phyloP scores from a whole-genome alignment of 1,140 invertebrate genomes.

The Bradynema listronoti region DNA sequence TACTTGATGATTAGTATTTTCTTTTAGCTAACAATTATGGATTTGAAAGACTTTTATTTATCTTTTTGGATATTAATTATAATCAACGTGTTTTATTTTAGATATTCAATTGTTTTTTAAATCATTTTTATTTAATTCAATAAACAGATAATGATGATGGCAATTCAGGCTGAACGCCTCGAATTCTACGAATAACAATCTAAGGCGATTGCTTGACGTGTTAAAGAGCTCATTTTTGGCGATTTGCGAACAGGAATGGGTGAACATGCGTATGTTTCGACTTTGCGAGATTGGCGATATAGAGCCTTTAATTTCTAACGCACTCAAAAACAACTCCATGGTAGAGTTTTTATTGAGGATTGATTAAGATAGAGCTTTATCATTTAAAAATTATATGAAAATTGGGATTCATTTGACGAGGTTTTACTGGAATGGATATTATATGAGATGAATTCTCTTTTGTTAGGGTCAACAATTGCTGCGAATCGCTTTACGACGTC shows the following conservation, averaged over 20 bases:
- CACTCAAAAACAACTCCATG: slow-evolving; percentile 27
- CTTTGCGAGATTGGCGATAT: slow-evolving; percentile 38
- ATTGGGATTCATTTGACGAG: not conserved
- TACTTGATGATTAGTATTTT: not conserved
- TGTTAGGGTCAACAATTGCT: slow-evolving; percentile 45
- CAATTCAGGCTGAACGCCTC: too few relatives aligned
- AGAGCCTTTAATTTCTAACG: slow-evolving; percentile 26
- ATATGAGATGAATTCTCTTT: too few relatives aligned
- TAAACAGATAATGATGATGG: too few relatives aligned
- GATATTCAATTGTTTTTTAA: too few relatives aligned
- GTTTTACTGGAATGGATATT: not conserved
- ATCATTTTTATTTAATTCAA: too few relatives aligned
- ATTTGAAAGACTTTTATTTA: too few relatives aligned
- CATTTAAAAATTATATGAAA: not conserved
- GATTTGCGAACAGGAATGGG: slow-evolving; percentile 50
- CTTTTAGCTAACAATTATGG: too few relatives aligned
- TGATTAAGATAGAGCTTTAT: not conserved
- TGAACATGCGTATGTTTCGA: slow-evolving; percentile 36
- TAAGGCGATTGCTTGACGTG: not conserved
- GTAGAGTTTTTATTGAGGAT: slow-evolving; percentile 1
- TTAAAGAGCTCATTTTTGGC: slow-evolving; percentile 22
- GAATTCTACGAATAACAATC: too few relatives aligned
- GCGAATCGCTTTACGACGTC: slow-evolving; percentile 36
- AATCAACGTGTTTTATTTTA: too few relatives aligned
- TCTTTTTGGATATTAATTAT: too few relatives aligned